Conservation (phyloP, 92 coral and sea anemone species). For the Porites lobata region DNA sequence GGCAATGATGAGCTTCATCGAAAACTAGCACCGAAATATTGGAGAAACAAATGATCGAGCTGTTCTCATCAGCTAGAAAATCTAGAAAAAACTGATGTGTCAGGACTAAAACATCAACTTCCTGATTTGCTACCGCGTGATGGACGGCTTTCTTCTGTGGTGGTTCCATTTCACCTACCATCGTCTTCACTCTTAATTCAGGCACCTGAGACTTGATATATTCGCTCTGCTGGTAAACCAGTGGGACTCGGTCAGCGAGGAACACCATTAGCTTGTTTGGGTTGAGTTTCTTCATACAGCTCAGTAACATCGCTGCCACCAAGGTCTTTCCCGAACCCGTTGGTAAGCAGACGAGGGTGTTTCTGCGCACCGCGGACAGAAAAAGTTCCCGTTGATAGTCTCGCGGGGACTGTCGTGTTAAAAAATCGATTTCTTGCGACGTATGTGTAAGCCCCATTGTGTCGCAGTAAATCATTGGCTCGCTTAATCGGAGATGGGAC, state of each 20-base stretch:
- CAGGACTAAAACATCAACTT: conserved; percentile 86
- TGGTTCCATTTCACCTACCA: conserved; percentile 75
- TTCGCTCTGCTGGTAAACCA: conserved; percentile 89
- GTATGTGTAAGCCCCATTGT: conserved; percentile 63
- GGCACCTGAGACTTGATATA: conserved; percentile 81
- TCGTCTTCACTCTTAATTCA: conserved; percentile 57
- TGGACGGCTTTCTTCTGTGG: conserved; percentile 47
- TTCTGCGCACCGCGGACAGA: conserved; percentile 77
- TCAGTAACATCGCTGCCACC: conserved; percentile 92
- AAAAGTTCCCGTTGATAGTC: conserved; percentile 89
- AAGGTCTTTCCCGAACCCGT: conserved; percentile 98
- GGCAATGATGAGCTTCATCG: conserved; percentile 95
- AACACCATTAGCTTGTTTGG: conserved; percentile 89
- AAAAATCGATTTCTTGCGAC: conserved; percentile 48
- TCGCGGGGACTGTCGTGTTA: conserved; percentile 82
- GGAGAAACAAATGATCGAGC: conserved; percentile 62
- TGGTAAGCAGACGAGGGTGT: conserved; percentile 89
- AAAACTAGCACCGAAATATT: conserved; percentile 88
- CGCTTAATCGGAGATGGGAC: background rate
- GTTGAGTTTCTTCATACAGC: conserved; percentile 93
- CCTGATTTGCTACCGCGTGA: conserved; percentile 59
- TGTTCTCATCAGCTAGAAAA: conserved; percentile 63
- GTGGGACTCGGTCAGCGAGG: conserved; percentile 85
- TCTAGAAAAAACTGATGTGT: conserved; percentile 95
- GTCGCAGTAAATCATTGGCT: conserved; percentile 84